Percentiles rank a stretch among this genome's conserved stretches.
These are phyloP conservation scores for Acronicta psi DNA, from an alignment of 2,888 invertebrate genomes.

Conservation along the genomic window DNA sequence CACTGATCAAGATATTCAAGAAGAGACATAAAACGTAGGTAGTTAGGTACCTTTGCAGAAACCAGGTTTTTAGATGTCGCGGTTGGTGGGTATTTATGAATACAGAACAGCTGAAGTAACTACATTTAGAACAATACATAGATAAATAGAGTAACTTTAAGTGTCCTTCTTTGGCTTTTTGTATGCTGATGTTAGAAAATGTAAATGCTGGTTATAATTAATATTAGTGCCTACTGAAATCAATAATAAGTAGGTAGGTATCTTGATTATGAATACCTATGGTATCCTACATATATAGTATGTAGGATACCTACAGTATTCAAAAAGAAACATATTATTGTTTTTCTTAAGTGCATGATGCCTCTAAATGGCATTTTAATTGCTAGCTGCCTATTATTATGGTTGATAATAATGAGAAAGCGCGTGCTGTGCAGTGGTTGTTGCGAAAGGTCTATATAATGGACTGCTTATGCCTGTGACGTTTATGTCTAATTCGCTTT, in stretches of 20 bases:
- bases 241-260: no score
- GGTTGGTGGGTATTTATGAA: not conserved
- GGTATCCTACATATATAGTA: no score
- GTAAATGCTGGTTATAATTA: conserved; percentile 6
- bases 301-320: no score
- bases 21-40: conserved; percentile 5
- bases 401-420: conserved; percentile 59
- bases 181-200: conserved; percentile 5
- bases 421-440: conserved; percentile 56
- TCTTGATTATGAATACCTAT: no score
- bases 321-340: not conserved
- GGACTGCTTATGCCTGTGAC: conserved; percentile 46
- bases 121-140: conserved; percentile 14
- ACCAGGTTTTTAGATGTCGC: conserved; percentile 6
- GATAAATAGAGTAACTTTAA: conserved; percentile 20
- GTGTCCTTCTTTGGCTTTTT: conserved; percentile 41
- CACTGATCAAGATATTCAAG: conserved; percentile 16
- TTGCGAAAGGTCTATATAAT: conserved; percentile 52
- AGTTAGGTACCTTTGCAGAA: conserved; percentile 2
- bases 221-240: not conserved
- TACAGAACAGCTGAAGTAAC: conserved; percentile 1
- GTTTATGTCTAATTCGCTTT: conserved; percentile 21
- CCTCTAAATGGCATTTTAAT: conserved; percentile 44
- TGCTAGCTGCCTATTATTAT: conserved; percentile 43
- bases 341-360: conserved; percentile 12